phyloP scores from a whole-genome alignment of 1,140 invertebrate species.

The Neocloeon triangulifer region DNA sequence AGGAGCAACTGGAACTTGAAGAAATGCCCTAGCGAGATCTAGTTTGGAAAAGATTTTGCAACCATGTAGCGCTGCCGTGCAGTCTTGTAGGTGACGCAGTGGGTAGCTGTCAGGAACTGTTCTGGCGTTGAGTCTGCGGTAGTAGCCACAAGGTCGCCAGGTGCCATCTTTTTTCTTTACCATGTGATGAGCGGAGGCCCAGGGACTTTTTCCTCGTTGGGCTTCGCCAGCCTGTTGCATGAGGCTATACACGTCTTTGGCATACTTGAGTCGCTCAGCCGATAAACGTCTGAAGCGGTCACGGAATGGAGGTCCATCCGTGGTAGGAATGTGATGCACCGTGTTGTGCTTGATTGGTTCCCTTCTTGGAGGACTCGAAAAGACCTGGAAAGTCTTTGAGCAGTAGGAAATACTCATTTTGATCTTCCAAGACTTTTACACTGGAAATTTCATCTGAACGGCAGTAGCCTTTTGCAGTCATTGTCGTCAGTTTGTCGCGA shows the following conservation, averaged over 20 bases:
- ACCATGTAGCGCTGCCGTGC: constrained; percentile 14
- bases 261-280: background rate
- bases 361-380: background rate
- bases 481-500: constrained; percentile 3
- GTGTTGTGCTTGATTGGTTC: background rate
- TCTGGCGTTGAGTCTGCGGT: constrained; percentile 13
- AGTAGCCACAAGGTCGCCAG: constrained; percentile 14
- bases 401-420: too few relatives aligned
- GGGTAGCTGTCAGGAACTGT: constrained; percentile 19
- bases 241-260: constrained; percentile 7
- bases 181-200: constrained; percentile 15
- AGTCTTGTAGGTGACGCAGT: constrained; percentile 13
- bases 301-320: background rate
- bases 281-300: background rate
- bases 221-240: background rate
- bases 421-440: background rate
- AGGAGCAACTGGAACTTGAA: constrained; percentile 16
- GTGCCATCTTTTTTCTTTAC: constrained; percentile 12
- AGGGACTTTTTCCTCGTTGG: constrained; percentile 10
- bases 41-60: constrained; percentile 19
- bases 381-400: background rate
- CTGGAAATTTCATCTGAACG: background rate
- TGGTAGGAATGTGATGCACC: constrained; percentile 1
- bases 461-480: background rate
- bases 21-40: constrained; percentile 22